A percentile compares a stretch with the other conserved stretches of the same genome.
phyloP scores from a whole-genome alignment of 2,797 vertebrate species.

The Ataeniobius toweri region DNA sequence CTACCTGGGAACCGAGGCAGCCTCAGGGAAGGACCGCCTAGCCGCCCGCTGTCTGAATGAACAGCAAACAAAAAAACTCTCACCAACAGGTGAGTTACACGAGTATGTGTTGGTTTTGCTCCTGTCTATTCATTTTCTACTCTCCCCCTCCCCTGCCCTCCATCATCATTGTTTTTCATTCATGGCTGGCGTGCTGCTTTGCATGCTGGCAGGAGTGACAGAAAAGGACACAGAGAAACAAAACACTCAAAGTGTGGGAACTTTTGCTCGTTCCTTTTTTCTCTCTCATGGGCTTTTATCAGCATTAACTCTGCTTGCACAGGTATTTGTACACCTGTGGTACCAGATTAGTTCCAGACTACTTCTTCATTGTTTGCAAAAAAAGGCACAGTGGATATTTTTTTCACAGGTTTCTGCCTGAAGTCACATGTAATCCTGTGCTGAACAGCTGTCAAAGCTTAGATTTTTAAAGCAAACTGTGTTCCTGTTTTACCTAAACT shows the following conservation, averaged over 20 bases:
- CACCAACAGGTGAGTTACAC: slow-evolving; percentile 84
- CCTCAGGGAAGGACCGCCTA: slow-evolving; percentile 77
- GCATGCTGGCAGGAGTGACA: slow-evolving; percentile 72
- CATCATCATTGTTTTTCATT: slow-evolving; percentile 67
- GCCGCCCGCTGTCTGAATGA: slow-evolving; percentile 75
- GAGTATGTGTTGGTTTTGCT: slow-evolving; percentile 79
- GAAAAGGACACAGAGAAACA: slow-evolving; percentile 73
- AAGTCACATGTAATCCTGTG: slow-evolving; percentile 58
- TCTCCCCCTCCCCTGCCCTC: slow-evolving; percentile 8
- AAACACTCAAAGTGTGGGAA: slow-evolving; percentile 84
- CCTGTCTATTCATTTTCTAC: slow-evolving; percentile 46
- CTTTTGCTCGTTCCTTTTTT: slow-evolving; percentile 73
- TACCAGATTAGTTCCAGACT: slow-evolving; percentile 64
- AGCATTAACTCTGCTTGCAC: slow-evolving; percentile 78
- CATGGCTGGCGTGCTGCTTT: slow-evolving; percentile 77
- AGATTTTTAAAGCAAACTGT: slow-evolving; percentile 34
- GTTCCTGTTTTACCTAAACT: slow-evolving; percentile 32
- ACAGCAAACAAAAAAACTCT: slow-evolving; percentile 78
- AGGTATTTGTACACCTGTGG: slow-evolving; percentile 82
- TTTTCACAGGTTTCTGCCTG: slow-evolving; percentile 43
- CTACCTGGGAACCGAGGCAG: slow-evolving; percentile 80
- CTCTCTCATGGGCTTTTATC: slow-evolving; percentile 77
- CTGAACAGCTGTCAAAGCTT: slow-evolving; percentile 47
- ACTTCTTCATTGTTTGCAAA: slow-evolving; percentile 63
- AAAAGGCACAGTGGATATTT: slow-evolving; percentile 60